Evolutionary conservation across 2,113 vertebrate species (phyloP).

Genomic region (Rhinoderma darwinii): DNA sequence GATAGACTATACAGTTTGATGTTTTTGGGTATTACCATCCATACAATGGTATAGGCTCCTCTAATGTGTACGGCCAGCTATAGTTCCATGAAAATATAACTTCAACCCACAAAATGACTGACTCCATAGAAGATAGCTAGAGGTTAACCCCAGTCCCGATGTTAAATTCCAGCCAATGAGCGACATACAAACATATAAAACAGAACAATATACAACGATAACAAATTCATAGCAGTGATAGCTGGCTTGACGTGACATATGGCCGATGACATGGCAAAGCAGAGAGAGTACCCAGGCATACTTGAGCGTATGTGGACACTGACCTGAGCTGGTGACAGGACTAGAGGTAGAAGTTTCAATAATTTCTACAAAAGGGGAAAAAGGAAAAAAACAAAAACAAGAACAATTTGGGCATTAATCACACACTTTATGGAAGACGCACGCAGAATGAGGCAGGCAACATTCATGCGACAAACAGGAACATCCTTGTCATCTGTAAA

Average conservation of each 20-base stretch:
- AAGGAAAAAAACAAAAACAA: constrained; percentile 70
- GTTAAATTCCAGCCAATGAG: not conserved
- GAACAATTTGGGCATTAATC: constrained; percentile 94
- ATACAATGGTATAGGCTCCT: not conserved
- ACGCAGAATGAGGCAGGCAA: constrained; percentile 78
- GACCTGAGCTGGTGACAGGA: constrained; percentile 98
- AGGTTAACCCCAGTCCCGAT: not conserved
- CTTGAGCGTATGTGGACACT: constrained; percentile 93
- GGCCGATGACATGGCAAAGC: constrained; percentile 53
- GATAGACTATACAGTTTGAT: not conserved
- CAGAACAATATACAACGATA: not conserved
- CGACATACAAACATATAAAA: constrained; percentile 1
- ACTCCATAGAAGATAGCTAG: not conserved
- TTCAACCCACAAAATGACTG: not conserved
- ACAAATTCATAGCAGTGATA: not conserved
- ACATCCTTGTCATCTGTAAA: not conserved
- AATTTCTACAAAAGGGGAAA: constrained; percentile 92
- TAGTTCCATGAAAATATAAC: too few species aligned
- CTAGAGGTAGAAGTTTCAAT: constrained; percentile 98
- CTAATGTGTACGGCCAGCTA: not conserved
- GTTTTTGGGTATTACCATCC: not conserved
- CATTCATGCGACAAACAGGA: constrained; percentile 74
- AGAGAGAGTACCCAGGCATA: constrained; percentile 77
- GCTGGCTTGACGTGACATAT: not conserved
- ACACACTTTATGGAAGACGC: constrained; percentile 78